Evolutionary conservation across 2,113 vertebrate species (phyloP), one percentile per base, ranked within the genome.

Genomic region (Camelus bactrianus): DNA sequence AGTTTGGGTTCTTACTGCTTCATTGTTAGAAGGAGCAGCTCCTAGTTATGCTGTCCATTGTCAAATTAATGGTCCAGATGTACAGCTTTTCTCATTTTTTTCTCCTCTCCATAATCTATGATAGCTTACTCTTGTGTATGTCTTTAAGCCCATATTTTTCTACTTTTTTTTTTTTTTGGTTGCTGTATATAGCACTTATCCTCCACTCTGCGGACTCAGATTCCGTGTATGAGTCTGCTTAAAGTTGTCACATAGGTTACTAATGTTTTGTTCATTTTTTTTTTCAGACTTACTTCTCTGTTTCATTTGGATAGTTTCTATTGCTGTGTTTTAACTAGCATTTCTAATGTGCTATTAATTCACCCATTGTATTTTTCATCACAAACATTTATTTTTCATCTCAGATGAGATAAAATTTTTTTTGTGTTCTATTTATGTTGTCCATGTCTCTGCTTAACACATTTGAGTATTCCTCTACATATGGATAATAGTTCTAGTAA

Each of bases 291-390:
- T 69, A 24, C 64, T 91, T 81, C 32, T 72, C 60, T 89, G 16
- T 69, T 89, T 93, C 24, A 89, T 84, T 93, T 83, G 42, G 28
- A 60, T 70, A 46, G 17, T 93, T 93, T 89, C 48, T 84, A 5
- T 89, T 83, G 28, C 26, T 76, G 13, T 67, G 26, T 50, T 64
- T 93, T 76, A 69, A 76, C 52, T 72, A 30, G 2, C 22, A 89
- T 93, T 79, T 72, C 24, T 79, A n/a, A 64, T 96, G 32, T 64
- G 24, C 65, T 84, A 19, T 83, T 89, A 48, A 52, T 67, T 50
- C 52, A 76, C 67, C 22, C 6, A n/a, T 72, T 69, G 15, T 79
- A 83, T 75, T 88, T 92, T 88, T 92, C 48, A 56, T 87, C 65
- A 58, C 69, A 46, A 56, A 89, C 16, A 28, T 58, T 46, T 48